Evolutionary conservation across 2,888 invertebrate species (phyloP).

Genomic region (Theodoxus fluviatilis): DNA sequence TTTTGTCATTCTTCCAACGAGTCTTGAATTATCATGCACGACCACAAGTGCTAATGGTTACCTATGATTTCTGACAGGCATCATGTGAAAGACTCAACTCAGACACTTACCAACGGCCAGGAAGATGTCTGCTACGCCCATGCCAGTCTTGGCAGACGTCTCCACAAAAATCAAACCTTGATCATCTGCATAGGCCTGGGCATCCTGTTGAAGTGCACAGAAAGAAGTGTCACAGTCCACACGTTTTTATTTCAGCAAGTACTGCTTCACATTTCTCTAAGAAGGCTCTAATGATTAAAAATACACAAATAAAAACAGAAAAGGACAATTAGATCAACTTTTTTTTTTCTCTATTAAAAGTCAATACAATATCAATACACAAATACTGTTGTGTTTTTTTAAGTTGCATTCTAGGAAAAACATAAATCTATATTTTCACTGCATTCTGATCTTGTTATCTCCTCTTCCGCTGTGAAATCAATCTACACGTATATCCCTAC

Average conservation of each 20-base stretch:
- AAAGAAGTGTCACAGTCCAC: no score
- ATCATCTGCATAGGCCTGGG: slow-evolving; percentile 97
- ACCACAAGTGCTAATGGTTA: no score
- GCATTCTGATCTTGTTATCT: no score
- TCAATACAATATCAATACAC: background rate
- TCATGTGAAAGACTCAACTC: no score
- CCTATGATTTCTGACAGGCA: no score
- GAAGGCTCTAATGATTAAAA: background rate
- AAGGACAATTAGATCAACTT: background rate
- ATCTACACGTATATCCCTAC: no score
- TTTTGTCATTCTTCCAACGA: no score
- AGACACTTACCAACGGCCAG: slow-evolving; percentile 86
- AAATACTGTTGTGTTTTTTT: background rate
- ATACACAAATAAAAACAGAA: slow-evolving; percentile 4
- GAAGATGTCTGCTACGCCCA: slow-evolving; percentile 99
- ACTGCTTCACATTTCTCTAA: no score
- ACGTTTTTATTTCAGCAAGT: no score
- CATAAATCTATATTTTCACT: background rate
- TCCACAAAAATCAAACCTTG: slow-evolving; percentile 99
- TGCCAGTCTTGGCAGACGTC: slow-evolving; percentile 99
- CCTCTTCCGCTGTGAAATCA: no score
- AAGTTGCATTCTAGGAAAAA: background rate
- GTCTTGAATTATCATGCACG: no score
- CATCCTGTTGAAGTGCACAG: slow-evolving; percentile 66
- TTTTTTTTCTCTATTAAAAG: background rate